Percentiles rank a stretch among this genome's conserved stretches.
These are phyloP conservation scores for Paralichthys olivaceus DNA, from an alignment of 2,113 vertebrate genomes.

Conservation along the genomic window DNA sequence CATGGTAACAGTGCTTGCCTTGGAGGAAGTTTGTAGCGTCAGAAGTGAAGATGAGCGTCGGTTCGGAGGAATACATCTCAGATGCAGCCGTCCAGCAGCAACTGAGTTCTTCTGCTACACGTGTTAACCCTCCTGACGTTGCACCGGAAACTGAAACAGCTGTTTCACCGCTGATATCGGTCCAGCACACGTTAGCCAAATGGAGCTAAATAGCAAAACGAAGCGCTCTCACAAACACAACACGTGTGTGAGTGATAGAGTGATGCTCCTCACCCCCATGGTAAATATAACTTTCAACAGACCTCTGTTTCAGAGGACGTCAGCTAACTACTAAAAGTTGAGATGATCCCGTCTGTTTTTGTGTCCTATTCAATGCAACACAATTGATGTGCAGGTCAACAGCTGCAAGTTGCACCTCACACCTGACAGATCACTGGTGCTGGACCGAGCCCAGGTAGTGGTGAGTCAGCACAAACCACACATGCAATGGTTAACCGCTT, in stretches of 20 bases:
- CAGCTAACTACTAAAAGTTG: neutral
- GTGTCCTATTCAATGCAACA: neutral
- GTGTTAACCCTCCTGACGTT: neutral
- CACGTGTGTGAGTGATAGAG: conserved; percentile 19
- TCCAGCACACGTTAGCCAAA: conserved; percentile 10
- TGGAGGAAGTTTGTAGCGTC: conserved; percentile 26
- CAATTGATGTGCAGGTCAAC: conserved; percentile 66
- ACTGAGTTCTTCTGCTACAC: neutral
- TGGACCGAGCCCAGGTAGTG: conserved; percentile 50
- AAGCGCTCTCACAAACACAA: conserved; percentile 57
- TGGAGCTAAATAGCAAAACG: conserved; percentile 39
- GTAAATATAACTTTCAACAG: conserved; percentile 43
- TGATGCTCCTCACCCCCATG: conserved; percentile 65
- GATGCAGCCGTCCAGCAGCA: neutral
- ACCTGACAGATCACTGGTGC: conserved; percentile 51
- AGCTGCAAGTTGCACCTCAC: conserved; percentile 76
- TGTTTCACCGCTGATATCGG: neutral
- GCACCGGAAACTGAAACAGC: neutral
- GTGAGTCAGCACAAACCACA: conserved; percentile 60
- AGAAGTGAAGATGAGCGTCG: no score
- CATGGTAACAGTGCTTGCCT: conserved; percentile 46
- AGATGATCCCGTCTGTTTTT: neutral
- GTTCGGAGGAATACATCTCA: neutral
- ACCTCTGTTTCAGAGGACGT: neutral
- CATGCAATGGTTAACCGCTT: neutral